Base-by-base conservation (phyloP, 2,113 vertebrate genomes). In the Propithecus coquereli region DNA sequence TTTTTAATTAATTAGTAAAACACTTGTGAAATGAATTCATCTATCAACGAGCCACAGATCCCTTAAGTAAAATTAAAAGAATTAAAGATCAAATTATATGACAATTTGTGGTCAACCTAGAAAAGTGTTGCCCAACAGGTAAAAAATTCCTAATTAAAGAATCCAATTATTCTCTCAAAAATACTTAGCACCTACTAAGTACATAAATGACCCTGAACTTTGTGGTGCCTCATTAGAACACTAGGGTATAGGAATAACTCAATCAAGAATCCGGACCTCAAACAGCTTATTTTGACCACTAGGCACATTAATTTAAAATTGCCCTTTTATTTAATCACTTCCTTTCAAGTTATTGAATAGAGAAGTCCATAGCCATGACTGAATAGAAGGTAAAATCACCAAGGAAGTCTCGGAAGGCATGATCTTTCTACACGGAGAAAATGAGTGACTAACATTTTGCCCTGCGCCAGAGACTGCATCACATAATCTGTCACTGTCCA, bases 401-500 rank as follows among this genome's bases (percentile, higher is more conserved):
- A 45, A 5, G 0, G 43, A 6, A 89, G 73, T 92, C 63, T 77
- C 50, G 57, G 77, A 81, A 77, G 25, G 23, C 70, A 34, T 63
- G 50, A 54, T 95, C 22, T 94, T 74, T 74, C 57, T 76, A 34
- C 6, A 5, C 43, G 79, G 79, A 97, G 96, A 96, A 71, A 95
- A 50, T 4, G 68, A 45, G 70, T 61, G 92, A 94, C 83, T 96
- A 94, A 82, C 30, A 66, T 65, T 98, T 95, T 92, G 91, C 95
- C 97, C 96, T 77, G 91, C 13, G 70, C 90, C 87, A 63, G 22
- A n/a, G 34, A 80, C 32, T 95, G 70, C 83, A 95, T 95, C 93
- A 76, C 61, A 92, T 88, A 82, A 92, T 98, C 91, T 73, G 94
- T 98, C 97, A 98, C 94, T 98, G 97, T 98, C 97, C 97, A 98